phyloP scores from a whole-genome alignment of 2,888 invertebrate species.

The Monochamus alternatus region DNA sequence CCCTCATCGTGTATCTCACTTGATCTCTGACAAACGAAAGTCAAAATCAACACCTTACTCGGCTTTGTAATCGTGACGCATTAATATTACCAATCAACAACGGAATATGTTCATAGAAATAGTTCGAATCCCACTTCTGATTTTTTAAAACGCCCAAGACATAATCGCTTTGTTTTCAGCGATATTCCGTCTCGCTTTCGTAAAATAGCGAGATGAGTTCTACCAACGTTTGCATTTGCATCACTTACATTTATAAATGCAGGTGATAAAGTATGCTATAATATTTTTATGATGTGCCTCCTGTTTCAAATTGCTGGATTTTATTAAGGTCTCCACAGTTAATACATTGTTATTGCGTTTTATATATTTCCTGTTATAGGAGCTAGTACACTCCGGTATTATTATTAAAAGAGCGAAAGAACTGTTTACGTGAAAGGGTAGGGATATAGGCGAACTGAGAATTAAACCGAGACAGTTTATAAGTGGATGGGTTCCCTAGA shows the following conservation, averaged over 20 bases:
- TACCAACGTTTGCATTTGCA: neutral
- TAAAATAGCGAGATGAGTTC: no score
- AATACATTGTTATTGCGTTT: constrained; percentile 12
- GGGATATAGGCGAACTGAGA: constrained; percentile 65
- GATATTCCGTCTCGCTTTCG: no score
- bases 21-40: neutral
- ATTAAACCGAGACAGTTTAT: constrained; percentile 66
- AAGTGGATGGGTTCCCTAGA: constrained; percentile 61
- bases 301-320: constrained; percentile 2
- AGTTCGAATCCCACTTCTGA: no score
- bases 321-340: constrained; percentile 3
- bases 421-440: constrained; percentile 64
- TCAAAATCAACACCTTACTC: neutral
- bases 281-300: constrained; percentile 11
- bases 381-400: constrained; percentile 19
- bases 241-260: constrained; percentile 4
- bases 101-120: no score
- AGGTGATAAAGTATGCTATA: neutral
- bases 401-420: constrained; percentile 59
- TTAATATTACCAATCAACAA: no score
- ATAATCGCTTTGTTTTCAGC: no score
- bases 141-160: no score
- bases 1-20: neutral
- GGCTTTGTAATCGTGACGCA: no score
- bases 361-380: neutral